phyloP scores from a whole-genome alignment of 2,888 invertebrate genomes.

The Meteorus colon region DNA sequence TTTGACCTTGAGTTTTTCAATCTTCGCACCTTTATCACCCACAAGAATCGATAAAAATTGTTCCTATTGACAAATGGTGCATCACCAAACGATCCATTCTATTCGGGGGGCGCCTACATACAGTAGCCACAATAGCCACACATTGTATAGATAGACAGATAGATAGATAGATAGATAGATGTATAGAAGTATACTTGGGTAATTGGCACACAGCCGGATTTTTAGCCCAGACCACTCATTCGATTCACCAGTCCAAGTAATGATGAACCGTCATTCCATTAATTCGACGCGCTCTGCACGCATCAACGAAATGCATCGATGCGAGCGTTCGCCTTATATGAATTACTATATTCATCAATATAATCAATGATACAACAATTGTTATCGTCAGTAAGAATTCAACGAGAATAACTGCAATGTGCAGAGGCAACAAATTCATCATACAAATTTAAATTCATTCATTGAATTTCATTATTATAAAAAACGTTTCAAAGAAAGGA shows the following conservation, averaged over 20 bases:
- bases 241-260: constrained; percentile 63
- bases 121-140: constrained; percentile 4
- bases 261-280: constrained; percentile 50
- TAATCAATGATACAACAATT: neutral
- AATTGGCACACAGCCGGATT: constrained; percentile 48
- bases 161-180: neutral
- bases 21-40: constrained; percentile 17
- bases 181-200: constrained; percentile 27
- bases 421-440: neutral
- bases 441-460: neutral
- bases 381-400: neutral
- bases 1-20: constrained; percentile 26
- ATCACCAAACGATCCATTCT: constrained; percentile 59
- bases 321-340: constrained; percentile 27
- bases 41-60: constrained; percentile 39
- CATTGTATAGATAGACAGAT: neutral
- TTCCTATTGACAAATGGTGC: constrained; percentile 64
- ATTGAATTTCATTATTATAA: no score
- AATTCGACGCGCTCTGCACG: constrained; percentile 52
- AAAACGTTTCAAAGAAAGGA: constrained; percentile 11
- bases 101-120: constrained; percentile 43
- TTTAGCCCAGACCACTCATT: constrained; percentile 55
- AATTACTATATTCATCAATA: constrained; percentile 17
- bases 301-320: constrained; percentile 51
- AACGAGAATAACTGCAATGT: neutral